A percentile compares a stretch with the other conserved stretches of the same genome.
These are phyloP conservation scores for Pomacea maculata DNA, from an alignment of 1,140 invertebrate genomes.

Conservation along the genomic window DNA sequence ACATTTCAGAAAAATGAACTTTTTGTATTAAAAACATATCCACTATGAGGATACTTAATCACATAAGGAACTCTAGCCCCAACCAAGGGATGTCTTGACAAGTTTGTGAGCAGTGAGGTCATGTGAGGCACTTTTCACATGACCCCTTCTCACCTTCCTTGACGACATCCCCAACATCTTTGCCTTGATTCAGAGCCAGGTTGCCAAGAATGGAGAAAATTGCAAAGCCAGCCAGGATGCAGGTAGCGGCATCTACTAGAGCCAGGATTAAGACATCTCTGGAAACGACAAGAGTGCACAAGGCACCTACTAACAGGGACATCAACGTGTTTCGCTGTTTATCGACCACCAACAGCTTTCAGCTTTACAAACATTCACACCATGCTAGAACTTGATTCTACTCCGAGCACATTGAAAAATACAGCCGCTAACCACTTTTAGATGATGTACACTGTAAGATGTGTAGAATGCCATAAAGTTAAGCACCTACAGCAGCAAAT, in stretches of 20 bases:
- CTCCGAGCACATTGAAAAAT: no score
- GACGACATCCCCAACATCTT: constrained; percentile 56
- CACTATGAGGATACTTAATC: no score
- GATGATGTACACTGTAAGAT: no score
- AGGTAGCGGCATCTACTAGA: constrained; percentile 58
- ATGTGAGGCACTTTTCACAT: neutral
- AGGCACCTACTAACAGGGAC: neutral
- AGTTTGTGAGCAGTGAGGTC: constrained; percentile 2
- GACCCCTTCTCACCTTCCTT: constrained; percentile 49
- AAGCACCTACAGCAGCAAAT: no score
- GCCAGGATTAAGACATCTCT: constrained; percentile 56
- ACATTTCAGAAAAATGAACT: no score
- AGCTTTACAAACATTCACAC: neutral
- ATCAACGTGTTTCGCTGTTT: neutral
- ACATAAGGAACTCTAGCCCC: no score
- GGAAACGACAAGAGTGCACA: constrained; percentile 27
- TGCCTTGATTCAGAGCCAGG: constrained; percentile 55
- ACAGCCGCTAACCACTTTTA: no score
- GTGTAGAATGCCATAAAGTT: no score
- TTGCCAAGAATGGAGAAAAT: constrained; percentile 63
- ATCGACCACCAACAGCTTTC: neutral
- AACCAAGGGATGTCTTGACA: no score
- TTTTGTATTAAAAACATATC: no score
- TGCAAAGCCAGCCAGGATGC: constrained; percentile 60
- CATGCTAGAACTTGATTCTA: no score